Percentiles rank a stretch among this genome's conserved stretches.
These are phyloP conservation scores for Amblyjoppa proteus DNA, from an alignment of 2,888 invertebrate species.

Conservation along the genomic window DNA sequence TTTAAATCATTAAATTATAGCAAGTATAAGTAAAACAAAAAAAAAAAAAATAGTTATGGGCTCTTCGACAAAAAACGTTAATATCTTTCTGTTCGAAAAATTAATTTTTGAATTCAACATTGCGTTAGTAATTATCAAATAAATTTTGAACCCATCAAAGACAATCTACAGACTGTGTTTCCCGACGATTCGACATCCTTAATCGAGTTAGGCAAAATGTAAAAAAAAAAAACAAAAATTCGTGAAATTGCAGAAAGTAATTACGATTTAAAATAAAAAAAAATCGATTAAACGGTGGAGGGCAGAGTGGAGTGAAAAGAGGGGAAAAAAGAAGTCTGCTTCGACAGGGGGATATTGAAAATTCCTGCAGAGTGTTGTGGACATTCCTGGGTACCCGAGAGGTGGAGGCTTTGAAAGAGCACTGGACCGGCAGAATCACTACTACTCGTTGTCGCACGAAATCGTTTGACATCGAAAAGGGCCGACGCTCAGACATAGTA, in stretches of 20 bases:
- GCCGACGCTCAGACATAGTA: constrained; percentile 23
- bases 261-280: constrained; percentile 2
- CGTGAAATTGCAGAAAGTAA: constrained; percentile 21
- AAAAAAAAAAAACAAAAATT: constrained; percentile 2
- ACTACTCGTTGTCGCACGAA: constrained; percentile 50
- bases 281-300: constrained; percentile 2
- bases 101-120: neutral
- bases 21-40: neutral
- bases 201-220: neutral
- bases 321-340: constrained; percentile 9
- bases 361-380: constrained; percentile 42
- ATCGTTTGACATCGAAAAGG: constrained; percentile 55
- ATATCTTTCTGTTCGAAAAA: neutral
- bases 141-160: neutral
- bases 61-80: neutral
- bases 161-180: neutral
- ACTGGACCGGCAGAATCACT: constrained; percentile 48
- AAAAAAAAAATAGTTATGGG: neutral
- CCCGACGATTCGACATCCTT: constrained; percentile 3
- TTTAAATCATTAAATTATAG: neutral
- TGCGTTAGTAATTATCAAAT: neutral
- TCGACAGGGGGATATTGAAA: constrained; percentile 44
- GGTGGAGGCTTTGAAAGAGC: constrained; percentile 38
- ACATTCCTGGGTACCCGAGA: constrained; percentile 39
- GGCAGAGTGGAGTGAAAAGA: constrained; percentile 29